Conservation (phyloP, 2,888 invertebrate genomes). For the Xanthia icteritia region DNA sequence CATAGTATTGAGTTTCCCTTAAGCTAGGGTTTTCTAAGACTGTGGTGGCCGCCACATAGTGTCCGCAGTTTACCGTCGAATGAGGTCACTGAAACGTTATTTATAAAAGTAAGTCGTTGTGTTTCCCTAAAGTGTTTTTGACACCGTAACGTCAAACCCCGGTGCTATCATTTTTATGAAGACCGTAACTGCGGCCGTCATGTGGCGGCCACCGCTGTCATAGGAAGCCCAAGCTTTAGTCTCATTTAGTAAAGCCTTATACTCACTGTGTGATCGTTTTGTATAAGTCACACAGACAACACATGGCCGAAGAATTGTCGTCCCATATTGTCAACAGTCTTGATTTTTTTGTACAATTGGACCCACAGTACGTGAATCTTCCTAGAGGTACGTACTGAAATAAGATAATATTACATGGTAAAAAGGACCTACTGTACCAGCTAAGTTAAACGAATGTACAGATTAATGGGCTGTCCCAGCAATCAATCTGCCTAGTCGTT, state of each 20-base stretch:
- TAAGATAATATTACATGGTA: not conserved
- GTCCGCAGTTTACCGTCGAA: not conserved
- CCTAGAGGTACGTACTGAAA: slow-evolving; percentile 78
- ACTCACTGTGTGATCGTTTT: slow-evolving; percentile 67
- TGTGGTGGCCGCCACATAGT: not conserved
- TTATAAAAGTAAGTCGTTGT: no score
- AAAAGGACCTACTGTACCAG: not conserved
- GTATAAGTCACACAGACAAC: slow-evolving; percentile 73
- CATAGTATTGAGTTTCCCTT: not conserved
- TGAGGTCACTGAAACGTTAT: not conserved
- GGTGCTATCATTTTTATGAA: not conserved
- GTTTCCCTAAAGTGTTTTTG: not conserved
- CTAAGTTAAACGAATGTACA: not conserved
- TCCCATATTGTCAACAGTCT: not conserved
- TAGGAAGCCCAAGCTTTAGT: not conserved
- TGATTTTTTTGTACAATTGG: not conserved
- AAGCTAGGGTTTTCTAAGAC: no score
- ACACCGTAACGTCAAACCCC: not conserved
- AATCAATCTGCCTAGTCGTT: no score
- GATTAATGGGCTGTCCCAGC: not conserved
- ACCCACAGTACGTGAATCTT: slow-evolving; percentile 67
- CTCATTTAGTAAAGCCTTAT: not conserved
- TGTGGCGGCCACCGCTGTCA: not conserved
- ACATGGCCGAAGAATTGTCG: slow-evolving; percentile 29
- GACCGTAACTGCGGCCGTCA: not conserved